phyloP scores from a whole-genome alignment of 2,888 invertebrate genomes.

The Brenthis ino region DNA sequence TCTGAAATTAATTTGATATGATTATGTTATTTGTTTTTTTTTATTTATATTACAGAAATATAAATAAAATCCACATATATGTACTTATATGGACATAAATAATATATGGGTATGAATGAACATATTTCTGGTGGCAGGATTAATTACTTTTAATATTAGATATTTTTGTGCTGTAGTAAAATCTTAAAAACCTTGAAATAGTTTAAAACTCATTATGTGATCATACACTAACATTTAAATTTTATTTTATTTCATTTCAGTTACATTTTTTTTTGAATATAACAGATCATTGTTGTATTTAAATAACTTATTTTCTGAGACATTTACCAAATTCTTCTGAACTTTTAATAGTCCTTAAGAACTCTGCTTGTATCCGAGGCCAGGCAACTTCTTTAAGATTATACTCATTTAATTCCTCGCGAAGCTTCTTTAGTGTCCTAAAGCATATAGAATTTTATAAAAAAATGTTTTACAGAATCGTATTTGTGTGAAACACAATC shows the following conservation, averaged over 20 bases:
- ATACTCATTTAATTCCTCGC: slow-evolving; percentile 56
- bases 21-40: background rate
- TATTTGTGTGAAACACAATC: background rate
- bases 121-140: too few species aligned
- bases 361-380: slow-evolving; percentile 62
- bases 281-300: too few species aligned
- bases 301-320: background rate
- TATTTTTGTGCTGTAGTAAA: too few species aligned
- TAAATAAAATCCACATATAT: background rate
- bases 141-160: too few species aligned
- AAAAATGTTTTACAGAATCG: background rate
- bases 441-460: background rate
- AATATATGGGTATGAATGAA: too few species aligned
- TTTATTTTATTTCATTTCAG: too few species aligned
- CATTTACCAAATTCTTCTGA: slow-evolving; percentile 59
- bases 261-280: too few species aligned
- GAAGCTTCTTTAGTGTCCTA: slow-evolving; percentile 51
- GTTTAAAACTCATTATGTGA: too few species aligned
- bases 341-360: slow-evolving; percentile 66
- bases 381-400: slow-evolving; percentile 53
- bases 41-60: background rate
- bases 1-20: slow-evolving; percentile 48
- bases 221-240: too few species aligned
- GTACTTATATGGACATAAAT: too few species aligned
- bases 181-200: too few species aligned